Conservation (phyloP, 2,797 vertebrate species). For the Enoplosus armatus region DNA sequence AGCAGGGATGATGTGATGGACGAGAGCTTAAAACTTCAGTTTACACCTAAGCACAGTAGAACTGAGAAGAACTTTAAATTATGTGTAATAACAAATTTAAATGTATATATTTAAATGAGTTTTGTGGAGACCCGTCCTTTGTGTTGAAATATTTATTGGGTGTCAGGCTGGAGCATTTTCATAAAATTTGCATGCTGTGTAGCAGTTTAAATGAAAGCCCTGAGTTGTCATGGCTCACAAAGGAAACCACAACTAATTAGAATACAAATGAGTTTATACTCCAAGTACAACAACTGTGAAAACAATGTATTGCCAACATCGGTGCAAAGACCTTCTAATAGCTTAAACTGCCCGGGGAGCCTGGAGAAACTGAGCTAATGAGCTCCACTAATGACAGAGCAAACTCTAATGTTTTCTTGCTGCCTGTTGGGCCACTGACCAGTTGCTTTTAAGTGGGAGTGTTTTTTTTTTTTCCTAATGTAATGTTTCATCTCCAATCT, state of each 20-base stretch:
- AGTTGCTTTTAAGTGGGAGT: constrained; percentile 3
- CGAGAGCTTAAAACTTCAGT: neutral
- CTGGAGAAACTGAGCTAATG: constrained; percentile 12
- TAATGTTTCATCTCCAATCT: neutral
- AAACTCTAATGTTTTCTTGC: neutral
- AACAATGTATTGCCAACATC: constrained; percentile 36
- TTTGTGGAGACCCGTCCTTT: neutral
- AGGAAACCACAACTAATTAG: constrained; percentile 59
- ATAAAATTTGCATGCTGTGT: neutral
- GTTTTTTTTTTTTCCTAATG: constrained; percentile 24
- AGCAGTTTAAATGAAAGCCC: constrained; percentile 19
- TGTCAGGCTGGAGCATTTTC: neutral
- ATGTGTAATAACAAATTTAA: neutral
- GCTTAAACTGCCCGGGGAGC: constrained; percentile 24
- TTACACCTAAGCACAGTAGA: neutral
- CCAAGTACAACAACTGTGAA: constrained; percentile 18
- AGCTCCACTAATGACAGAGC: constrained; percentile 23
- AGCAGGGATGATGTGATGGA: neutral
- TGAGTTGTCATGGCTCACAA: constrained; percentile 40
- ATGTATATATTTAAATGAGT: neutral
- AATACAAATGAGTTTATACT: constrained; percentile 50
- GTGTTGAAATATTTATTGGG: neutral
- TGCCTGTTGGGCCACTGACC: constrained; percentile 1
- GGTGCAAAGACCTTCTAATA: constrained; percentile 19
- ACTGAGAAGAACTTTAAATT: neutral